phyloP scores from a whole-genome alignment of 2,113 vertebrate species.

The Microtus pennsylvanicus region DNA sequence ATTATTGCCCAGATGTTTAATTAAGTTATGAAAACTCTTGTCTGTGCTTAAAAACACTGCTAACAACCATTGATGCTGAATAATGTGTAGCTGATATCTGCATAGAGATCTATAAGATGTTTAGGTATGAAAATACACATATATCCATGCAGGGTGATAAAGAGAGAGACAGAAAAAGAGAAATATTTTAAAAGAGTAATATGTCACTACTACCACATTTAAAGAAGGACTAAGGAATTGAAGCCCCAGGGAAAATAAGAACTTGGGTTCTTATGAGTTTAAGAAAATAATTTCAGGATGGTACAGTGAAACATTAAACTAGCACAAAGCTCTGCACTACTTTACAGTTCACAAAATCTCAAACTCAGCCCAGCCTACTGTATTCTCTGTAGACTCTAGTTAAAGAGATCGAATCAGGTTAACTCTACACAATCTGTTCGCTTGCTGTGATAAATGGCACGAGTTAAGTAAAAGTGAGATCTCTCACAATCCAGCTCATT shows the following conservation, averaged over 20 bases:
- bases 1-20: conserved; percentile 23
- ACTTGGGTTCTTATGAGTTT: background rate
- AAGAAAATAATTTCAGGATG: background rate
- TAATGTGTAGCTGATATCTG: background rate
- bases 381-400: background rate
- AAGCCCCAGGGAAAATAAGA: background rate
- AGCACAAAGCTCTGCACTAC: background rate
- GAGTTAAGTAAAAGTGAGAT: background rate
- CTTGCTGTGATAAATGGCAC: background rate
- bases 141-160: background rate
- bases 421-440: background rate
- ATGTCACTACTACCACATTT: background rate
- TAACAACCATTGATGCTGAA: background rate
- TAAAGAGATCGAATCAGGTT: background rate
- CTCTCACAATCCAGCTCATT: background rate
- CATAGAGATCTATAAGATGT: background rate
- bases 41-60: background rate
- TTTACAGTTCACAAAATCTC: background rate
- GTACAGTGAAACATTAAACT: background rate
- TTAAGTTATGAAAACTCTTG: background rate
- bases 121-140: background rate
- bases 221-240: background rate
- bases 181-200: background rate
- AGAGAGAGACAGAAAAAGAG: background rate
- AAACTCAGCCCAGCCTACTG: too few relatives aligned